Base-by-base conservation (phyloP, 2,888 invertebrate genomes). In the Ornithoptera priamus region DNA sequence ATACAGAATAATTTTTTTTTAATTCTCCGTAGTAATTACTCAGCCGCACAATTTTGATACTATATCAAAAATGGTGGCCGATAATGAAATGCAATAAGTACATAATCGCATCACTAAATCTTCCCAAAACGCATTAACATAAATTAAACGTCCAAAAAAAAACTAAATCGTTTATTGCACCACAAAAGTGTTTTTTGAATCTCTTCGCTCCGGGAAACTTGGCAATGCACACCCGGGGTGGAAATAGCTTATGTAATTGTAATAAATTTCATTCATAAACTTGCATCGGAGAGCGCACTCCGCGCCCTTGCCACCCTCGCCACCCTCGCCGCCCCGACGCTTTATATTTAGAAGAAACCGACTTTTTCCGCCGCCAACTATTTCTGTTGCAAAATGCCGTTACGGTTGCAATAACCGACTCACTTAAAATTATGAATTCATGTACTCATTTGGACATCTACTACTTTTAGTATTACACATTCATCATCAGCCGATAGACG, bases 251-350 rank as follows among this genome's bases (percentile, higher is more conserved):
- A 70, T 61, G 70, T 57, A 67, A 67, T 53, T 22, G 46, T 36
- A 63, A 70, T 70, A 70, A 72, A 72, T 70, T 69, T 73, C 73
- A 73, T 72, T 73, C 72, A 73, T 72, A 68, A 72, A 72, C 63
- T 36, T 69, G 68, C 69, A 70, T 65, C 30, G 39, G 30, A 4
- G 69, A 70, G 46, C 58, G 61, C 63, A 65, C 62, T 62, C 65
- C n/a, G 66, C 42, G 20, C 66, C 66, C 69, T 63, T 46, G 70
- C n/a, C 65, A 4, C 24, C 24, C 30, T 3, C 30, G 67, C 22
- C 50, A 20, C 60, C 22, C 24, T 22, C 42, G 65, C 18, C 65
- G 22, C 24, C 30, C 58, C 50, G 46, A 36, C 64, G 22, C 22
- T 66, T 70, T 69, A 72, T 70, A 67, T 71, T 72, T 73, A 70